Evolutionary conservation across 2,797 vertebrate species (phyloP).

Genomic region (Discoglossus pictus): DNA sequence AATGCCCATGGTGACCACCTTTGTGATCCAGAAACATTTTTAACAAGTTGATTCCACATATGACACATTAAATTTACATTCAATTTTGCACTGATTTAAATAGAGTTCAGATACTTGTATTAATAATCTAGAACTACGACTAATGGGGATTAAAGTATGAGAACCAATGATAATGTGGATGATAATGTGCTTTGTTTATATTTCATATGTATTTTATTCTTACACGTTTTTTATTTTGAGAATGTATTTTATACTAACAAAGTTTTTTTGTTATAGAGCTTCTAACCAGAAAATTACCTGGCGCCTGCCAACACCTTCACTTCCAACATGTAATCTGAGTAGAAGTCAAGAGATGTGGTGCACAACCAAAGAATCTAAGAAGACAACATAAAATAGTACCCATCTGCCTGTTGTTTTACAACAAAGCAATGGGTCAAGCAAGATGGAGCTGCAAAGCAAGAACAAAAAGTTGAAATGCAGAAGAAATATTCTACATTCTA

Average conservation of each 20-base stretch:
- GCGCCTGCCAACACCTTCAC: conserved; percentile 6
- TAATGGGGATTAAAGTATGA: no score
- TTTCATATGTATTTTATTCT: background rate
- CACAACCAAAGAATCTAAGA: conserved; percentile 17
- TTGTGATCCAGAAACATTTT: no score
- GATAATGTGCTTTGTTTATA: no score
- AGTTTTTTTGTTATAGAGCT: background rate
- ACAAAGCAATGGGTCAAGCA: background rate
- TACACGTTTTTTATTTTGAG: background rate
- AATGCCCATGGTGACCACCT: no score
- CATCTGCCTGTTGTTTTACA: background rate
- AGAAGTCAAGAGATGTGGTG: conserved; percentile 13
- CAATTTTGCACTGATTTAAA: no score
- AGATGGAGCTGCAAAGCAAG: background rate
- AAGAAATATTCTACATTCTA: no score
- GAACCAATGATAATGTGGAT: no score
- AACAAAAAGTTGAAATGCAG: no score
- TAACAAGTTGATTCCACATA: no score
- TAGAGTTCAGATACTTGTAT: no score
- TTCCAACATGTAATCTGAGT: background rate
- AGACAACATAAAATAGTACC: conserved; percentile 1
- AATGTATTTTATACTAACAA: background rate
- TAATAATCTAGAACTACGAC: no score
- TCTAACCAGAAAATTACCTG: conserved; percentile 4
- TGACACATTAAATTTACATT: no score